Conservation (phyloP, 2,113 vertebrate genomes). For the Coptodon rendalli region DNA sequence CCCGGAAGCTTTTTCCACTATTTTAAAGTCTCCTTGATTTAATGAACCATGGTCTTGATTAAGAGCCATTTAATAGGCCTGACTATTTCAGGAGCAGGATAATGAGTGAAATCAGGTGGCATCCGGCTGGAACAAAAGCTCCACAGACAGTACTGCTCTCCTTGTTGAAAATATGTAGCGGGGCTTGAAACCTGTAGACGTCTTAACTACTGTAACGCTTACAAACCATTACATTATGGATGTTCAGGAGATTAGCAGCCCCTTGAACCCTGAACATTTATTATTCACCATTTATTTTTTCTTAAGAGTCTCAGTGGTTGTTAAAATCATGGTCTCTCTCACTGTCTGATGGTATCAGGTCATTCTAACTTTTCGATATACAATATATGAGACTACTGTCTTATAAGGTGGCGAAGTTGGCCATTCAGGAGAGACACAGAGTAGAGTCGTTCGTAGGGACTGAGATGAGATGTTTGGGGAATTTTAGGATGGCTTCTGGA, state of each 20-base stretch:
- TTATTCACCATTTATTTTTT: background rate
- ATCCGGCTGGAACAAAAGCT: constrained; percentile 42
- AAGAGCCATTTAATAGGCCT: constrained; percentile 54
- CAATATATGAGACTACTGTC: background rate
- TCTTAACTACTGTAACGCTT: background rate
- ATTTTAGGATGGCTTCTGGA: background rate
- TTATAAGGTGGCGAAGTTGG: background rate
- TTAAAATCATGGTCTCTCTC: background rate
- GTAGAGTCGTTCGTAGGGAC: background rate
- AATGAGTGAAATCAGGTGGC: constrained; percentile 62
- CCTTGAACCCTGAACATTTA: background rate
- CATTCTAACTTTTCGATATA: background rate
- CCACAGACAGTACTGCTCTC: background rate
- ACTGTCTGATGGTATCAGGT: background rate
- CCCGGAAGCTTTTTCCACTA: background rate
- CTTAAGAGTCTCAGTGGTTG: background rate
- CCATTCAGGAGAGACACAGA: background rate
- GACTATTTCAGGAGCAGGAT: constrained; percentile 61
- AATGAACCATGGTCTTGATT: constrained; percentile 58
- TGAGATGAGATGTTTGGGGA: background rate
- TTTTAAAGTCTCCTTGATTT: constrained; percentile 46
- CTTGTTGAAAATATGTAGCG: background rate
- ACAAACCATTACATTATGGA: background rate
- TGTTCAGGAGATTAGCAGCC: background rate
- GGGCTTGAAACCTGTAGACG: background rate